phyloP scores from a whole-genome alignment of 2,888 invertebrate genomes.

The Oasisia sp. region DNA sequence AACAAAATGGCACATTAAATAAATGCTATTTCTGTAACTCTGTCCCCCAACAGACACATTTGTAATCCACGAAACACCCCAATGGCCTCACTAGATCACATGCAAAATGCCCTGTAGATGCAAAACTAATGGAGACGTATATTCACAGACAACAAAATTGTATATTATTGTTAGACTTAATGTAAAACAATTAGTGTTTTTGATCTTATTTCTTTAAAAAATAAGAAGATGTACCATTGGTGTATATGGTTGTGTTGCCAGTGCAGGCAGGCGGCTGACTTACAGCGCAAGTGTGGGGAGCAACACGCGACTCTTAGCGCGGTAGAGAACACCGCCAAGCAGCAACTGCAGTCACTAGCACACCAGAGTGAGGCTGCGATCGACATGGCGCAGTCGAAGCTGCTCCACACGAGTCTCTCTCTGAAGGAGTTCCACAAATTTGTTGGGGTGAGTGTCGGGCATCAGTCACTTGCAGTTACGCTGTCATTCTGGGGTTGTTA shows the following conservation, averaged over 20 bases:
- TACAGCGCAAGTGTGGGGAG: conserved; percentile 46
- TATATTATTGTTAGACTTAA: no score
- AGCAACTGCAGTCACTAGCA: conserved; percentile 59
- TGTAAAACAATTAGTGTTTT: not conserved
- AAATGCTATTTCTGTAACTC: no score
- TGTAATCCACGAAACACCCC: no score
- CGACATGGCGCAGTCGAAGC: conserved; percentile 57
- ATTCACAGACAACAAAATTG: no score
- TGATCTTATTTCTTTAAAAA: not conserved
- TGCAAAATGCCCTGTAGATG: no score
- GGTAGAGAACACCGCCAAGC: conserved; percentile 58
- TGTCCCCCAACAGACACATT: no score
- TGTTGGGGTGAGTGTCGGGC: conserved; percentile 50
- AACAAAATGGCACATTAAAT: no score
- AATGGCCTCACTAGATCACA: no score
- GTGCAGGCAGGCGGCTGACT: conserved; percentile 52
- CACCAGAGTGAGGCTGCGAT: conserved; percentile 61
- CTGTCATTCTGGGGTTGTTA: not conserved
- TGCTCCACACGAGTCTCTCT: conserved; percentile 48
- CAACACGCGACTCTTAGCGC: conserved; percentile 53
- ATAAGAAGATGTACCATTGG: not conserved
- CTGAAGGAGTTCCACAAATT: conserved; percentile 56
- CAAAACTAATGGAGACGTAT: no score
- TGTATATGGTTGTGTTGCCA: conserved; percentile 31
- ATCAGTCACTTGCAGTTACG: no score